phyloP scores from a whole-genome alignment of 2,113 vertebrate genomes.

The Electrona antarctica region DNA sequence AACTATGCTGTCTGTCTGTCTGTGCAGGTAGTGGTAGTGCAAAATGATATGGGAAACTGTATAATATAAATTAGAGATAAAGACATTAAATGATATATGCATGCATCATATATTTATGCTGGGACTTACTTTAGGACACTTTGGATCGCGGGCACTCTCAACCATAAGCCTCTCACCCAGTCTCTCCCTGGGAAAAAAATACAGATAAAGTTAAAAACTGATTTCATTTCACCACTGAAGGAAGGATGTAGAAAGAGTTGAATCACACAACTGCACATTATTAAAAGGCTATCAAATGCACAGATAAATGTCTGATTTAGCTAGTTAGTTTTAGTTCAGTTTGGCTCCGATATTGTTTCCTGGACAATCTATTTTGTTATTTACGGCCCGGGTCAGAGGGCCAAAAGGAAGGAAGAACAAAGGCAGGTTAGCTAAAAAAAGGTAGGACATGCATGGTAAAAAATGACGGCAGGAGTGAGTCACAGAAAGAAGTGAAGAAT shows the following conservation, averaged over 20 bases:
- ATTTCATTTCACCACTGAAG: not conserved
- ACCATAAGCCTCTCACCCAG: conserved; percentile 93
- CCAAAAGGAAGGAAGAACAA: not conserved
- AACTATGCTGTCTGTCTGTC: too few species aligned
- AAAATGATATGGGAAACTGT: too few species aligned
- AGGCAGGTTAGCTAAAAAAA: not conserved
- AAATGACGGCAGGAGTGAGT: not conserved
- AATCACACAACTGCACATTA: too few species aligned
- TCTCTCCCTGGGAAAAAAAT: conserved; percentile 82
- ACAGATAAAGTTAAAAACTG: not conserved
- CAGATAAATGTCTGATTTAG: too few species aligned
- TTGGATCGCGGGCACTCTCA: conserved; percentile 88
- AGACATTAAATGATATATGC: not conserved
- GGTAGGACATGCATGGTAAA: too few species aligned
- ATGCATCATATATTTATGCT: not conserved
- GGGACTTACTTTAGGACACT: conserved; percentile 88
- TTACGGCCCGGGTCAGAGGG: too few species aligned
- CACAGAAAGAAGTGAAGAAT: not conserved
- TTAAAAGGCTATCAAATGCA: too few species aligned
- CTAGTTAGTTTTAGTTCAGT: too few species aligned
- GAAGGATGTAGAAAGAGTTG: too few species aligned
- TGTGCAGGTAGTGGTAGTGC: too few species aligned
- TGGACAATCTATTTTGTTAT: not conserved
- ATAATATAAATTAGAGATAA: too few species aligned
- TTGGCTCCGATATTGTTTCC: too few species aligned